Conservation (phyloP, 2,113 vertebrate species). For the Aix galericulata region DNA sequence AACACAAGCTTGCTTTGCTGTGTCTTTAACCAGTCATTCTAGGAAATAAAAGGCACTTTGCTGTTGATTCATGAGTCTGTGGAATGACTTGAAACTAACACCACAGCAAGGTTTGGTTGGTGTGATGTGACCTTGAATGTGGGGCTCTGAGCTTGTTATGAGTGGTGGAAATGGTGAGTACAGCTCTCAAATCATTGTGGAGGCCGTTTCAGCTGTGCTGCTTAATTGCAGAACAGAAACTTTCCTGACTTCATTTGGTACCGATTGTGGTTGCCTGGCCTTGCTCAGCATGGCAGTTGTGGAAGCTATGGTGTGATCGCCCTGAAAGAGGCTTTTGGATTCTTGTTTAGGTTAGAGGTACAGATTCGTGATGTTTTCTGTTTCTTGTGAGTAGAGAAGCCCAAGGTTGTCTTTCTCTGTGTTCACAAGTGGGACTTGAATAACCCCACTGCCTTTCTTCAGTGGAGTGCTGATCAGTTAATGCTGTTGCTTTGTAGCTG, state of each 20-base stretch:
- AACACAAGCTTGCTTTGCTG: background rate
- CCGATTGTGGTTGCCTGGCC: accelerated
- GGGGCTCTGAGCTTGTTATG: background rate
- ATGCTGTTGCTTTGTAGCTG: background rate
- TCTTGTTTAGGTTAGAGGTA: background rate
- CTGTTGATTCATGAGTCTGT: background rate
- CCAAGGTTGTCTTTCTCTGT: background rate
- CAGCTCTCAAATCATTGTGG: accelerated
- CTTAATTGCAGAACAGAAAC: background rate
- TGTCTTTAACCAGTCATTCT: background rate
- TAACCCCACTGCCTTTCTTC: background rate
- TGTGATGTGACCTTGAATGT: accelerated
- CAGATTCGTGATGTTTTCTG: background rate
- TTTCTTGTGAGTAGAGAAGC: background rate
- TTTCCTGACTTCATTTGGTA: accelerated
- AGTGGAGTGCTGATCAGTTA: accelerated
- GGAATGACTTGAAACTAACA: background rate
- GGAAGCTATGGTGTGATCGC: accelerated
- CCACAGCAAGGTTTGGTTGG: accelerated
- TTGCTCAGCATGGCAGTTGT: accelerated
- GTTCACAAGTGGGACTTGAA: background rate
- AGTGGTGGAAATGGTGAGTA: background rate
- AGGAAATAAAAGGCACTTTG: background rate
- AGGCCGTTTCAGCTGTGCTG: background rate
- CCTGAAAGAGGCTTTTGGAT: background rate